Evolutionary conservation across 2,113 vertebrate species (phyloP).

Genomic region (rat (Rattus norvegicus)): GRCr8 NC_086033.1:95552001-95552500

Average conservation of each 20-base stretch:
- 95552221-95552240: conserved; percentile 15
- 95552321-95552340: background rate
- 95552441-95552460: background rate
- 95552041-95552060: background rate
- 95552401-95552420: background rate
- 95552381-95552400: background rate
- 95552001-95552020: background rate
- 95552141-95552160: background rate
- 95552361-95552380: background rate
- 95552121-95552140: background rate
- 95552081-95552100: background rate
- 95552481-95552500: background rate
- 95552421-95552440: background rate
- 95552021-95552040: background rate
- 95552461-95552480: background rate
- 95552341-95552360: background rate
- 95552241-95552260: background rate
- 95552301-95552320: background rate
- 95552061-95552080: background rate
- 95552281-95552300: background rate
- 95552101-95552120: background rate
- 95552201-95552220: conserved; percentile 47
- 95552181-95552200: conserved; percentile 7
- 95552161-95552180: background rate
- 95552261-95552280: background rate